Evolutionary conservation across 2,888 invertebrate species (phyloP), one percentile per base, ranked within the genome.

Genomic region (Drosophila setosimentum): DNA sequence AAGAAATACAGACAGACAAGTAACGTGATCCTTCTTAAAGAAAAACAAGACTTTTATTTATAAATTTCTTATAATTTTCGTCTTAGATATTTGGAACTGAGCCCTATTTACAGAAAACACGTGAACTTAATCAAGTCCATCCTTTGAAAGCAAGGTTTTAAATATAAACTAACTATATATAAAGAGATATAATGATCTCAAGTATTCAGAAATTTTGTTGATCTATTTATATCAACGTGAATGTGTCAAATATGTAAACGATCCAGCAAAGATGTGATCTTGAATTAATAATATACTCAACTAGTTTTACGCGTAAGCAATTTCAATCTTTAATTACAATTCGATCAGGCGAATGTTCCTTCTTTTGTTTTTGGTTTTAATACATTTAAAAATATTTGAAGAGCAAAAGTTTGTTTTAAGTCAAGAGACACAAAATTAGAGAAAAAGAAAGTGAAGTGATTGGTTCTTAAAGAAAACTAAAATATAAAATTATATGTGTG

Each of bases 1-100:
- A 21, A 57, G 48, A 45, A 24, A 42, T 49, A 64, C 7, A 48
- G 59, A 64, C 51, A 35, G 42, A 29, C 40, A 32, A 37, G 37
- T 11, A 73, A 49, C 35, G 73, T 70, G 70, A 77, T 77, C 57
- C 73, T 77, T 77, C 73, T 73, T 37, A 18, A 77, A 77, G 69
- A 77, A 73, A 73, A 59, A 40, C 27, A 53, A 59, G 48, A 54
- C n/a, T 64, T 67, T 49, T 67, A 32, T 37, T 32, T 21, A 30
- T 42, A 50, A 21, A 42, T 11, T 42, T 45, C 29, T 18, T 35
- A 29, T n/a, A 1, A 24, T 37, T 27, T 37, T 55, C n/a, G 7
- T 35, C 4, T 13, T 35, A 42, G 30, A 29, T 8, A 24, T 24
- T 45, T 16, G 8, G 24, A 24, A 13, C 24, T 21, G 16, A 48